Evolutionary conservation across 2,797 vertebrate species (phyloP), one percentile per base, ranked within the genome.

Genomic region (Semaprochilodus insignis): DNA sequence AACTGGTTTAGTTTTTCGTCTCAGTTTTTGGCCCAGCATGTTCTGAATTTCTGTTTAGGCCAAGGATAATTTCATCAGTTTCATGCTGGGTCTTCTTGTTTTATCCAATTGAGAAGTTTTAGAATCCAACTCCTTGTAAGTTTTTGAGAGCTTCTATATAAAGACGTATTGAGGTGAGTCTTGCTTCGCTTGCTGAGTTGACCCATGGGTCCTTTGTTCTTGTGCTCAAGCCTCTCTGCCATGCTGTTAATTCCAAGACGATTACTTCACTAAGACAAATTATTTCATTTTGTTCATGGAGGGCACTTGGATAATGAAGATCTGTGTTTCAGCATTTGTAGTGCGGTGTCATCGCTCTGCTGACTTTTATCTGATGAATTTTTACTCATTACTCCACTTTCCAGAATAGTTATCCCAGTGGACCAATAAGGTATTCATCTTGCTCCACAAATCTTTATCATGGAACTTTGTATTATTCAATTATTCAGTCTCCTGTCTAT

Each of bases 401-500:
- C 73, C 73, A 74, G 55, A 13, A n/a, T 40, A 40, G 27, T 59
- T 74, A 36, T 74, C 31, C 73, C 57, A 72, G 54, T 8, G 78
- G 69, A 85, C 62, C 76, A 67, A 78, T 73, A 57, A 59, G 54
- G 6, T 16, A 59, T 40, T 40, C 34, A 15, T 60, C 60, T 52
- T 72, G 5, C 21, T 10, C 77, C 40, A 65, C 77, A 74, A 74
- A 70, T 85, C 59, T 78, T 79, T 82, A 70, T 85, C 44, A 62
- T 57, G 15, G 71, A 71, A 65, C 31, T 85, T 48, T 34, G 36
- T 75, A 51, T 81, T 65, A 7, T 65, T 76, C 31, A 55, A 71
- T 78, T 77, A 54, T 83, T 83, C 78, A 79, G 83, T 60, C 74
- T 78, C 69, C 44, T 74, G 79, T 83, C 57, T 31, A 54, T 60